phyloP scores from a whole-genome alignment of 2,113 vertebrate genomes.

The Spea bombifrons region DNA sequence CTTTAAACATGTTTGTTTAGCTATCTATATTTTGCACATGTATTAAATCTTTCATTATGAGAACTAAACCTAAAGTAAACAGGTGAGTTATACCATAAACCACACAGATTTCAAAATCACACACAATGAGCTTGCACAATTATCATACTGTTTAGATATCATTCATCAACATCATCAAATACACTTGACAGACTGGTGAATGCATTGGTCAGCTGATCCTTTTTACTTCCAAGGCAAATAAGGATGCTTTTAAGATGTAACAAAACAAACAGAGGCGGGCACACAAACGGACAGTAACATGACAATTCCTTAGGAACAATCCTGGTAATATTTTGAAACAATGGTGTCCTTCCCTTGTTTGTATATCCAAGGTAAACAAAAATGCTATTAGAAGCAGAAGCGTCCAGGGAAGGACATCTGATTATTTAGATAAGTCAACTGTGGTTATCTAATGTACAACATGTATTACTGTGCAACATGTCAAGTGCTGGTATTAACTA shows the following conservation, averaged over 20 bases:
- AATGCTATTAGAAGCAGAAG: neutral
- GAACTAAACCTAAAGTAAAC: neutral
- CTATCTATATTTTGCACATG: too few species aligned
- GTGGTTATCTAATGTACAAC: too few species aligned
- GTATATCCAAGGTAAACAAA: slow-evolving; percentile 9
- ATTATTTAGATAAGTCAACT: too few species aligned
- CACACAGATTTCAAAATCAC: slow-evolving; percentile 11
- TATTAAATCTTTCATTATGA: neutral
- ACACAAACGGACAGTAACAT: slow-evolving; percentile 3
- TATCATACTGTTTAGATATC: slow-evolving; percentile 22
- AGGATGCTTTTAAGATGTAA: slow-evolving; percentile 31
- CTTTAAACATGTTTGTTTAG: too few species aligned
- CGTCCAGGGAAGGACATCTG: neutral
- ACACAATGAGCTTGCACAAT: slow-evolving; percentile 2
- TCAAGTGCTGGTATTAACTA: too few species aligned
- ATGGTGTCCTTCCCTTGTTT: slow-evolving; percentile 25
- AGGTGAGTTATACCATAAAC: slow-evolving; percentile 2
- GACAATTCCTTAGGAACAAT: slow-evolving; percentile 7
- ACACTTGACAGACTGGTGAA: slow-evolving; percentile 5
- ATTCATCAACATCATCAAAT: neutral
- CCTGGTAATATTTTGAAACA: slow-evolving; percentile 14
- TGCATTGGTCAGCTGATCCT: slow-evolving; percentile 19
- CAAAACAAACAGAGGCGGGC: slow-evolving; percentile 7
- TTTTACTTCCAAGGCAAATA: slow-evolving; percentile 28
- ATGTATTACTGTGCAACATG: too few species aligned